Base-by-base conservation (phyloP, 2,888 invertebrate genomes). In the Caenorhabditis parvicauda region DNA sequence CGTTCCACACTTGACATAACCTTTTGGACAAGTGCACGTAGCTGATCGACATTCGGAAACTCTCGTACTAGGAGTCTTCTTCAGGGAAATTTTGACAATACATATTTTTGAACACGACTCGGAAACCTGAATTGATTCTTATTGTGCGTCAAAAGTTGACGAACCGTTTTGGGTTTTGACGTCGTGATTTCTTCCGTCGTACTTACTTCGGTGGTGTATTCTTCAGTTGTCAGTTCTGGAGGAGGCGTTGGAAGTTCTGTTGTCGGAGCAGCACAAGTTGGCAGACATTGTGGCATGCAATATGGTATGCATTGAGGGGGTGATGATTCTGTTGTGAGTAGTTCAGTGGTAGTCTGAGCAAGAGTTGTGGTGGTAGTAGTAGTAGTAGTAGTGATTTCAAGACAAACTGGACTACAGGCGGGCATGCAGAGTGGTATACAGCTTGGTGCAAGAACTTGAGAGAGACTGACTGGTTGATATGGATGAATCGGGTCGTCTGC, bases 211-310 rank as follows among this genome's bases (percentile, higher is more conserved):
- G n/a, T n/a, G n/a, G n/a, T n/a, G n/a, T n/a, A n/a, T n/a, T n/a
- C n/a, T n/a, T n/a, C n/a, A n/a, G n/a, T n/a, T n/a, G n/a, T n/a
- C 21, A 41, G 28, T 41, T 63, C 63, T 42, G 63, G 63, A 27
- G 63, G 63, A 12, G 63, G 63, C 32, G 63, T 63, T 45, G 63
- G 63, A 19, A 63, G 44, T 2, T 62, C 61, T 9, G 32, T 27
- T 7, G 45, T 32, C 19, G 54, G 35, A 4, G 58, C 21, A 9
- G 35, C 29, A 4, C 39, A 32, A 14, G 41, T 32, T 24, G 48
- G 47, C 1, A 56, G 17, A 25, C 44, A 44, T 6, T 12, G 21
- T 14, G 44, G 44, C 44, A 44, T 44, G 27, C 45, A 44, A 14
- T n/a, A 12, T 12, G 45, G 45, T 22, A 44, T 44, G 21, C 45